Evolutionary conservation across 2,888 invertebrate species (phyloP).

Genomic region (Horisme vitalbata): DNA sequence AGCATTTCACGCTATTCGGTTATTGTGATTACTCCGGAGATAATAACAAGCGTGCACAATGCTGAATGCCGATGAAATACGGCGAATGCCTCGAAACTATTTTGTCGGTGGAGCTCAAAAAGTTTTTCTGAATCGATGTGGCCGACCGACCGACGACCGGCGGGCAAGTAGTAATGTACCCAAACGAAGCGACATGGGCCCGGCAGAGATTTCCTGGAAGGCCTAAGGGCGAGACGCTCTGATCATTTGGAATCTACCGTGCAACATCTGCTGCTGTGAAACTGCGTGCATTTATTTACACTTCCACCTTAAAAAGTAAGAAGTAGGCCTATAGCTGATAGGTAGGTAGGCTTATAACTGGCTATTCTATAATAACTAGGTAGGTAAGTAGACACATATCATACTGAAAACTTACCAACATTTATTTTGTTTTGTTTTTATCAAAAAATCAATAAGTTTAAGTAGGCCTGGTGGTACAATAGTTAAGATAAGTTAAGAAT

Average conservation of each 20-base stretch:
- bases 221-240: conserved; percentile 63
- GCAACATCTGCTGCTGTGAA: conserved; percentile 68
- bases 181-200: conserved; percentile 46
- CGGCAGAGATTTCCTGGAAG: conserved; percentile 74
- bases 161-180: conserved; percentile 49
- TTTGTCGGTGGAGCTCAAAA: conserved; percentile 72
- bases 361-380: too few relatives aligned
- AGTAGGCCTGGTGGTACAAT: too few relatives aligned
- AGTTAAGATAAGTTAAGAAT: too few relatives aligned
- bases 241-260: conserved; percentile 54
- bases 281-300: conserved; percentile 47
- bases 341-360: too few relatives aligned
- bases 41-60: conserved; percentile 46
- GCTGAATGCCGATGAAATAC: conserved; percentile 55
- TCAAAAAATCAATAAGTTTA: too few relatives aligned
- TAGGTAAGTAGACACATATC: too few relatives aligned
- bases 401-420: too few relatives aligned
- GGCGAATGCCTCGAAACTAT: conserved; percentile 56
- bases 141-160: conserved; percentile 27
- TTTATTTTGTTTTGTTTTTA: too few relatives aligned
- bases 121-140: conserved; percentile 53
- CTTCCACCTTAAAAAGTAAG: too few relatives aligned
- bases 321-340: too few relatives aligned
- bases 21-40: conserved; percentile 45
- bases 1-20: conserved; percentile 43